These are phyloP conservation scores for Formica aserva DNA, from an alignment of 2,888 invertebrate species.

Conservation along the genomic window DNA sequence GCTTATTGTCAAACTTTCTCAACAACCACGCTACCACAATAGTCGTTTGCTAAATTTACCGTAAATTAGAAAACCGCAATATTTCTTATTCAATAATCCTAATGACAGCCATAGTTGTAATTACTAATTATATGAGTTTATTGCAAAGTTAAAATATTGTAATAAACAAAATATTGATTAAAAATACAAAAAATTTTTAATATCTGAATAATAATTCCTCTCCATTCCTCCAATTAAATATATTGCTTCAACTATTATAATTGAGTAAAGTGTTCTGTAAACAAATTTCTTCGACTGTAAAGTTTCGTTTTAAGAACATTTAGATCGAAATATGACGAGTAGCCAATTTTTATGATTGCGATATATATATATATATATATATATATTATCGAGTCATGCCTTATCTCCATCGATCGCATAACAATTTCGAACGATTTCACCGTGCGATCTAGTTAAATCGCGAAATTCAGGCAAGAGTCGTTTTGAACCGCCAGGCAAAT, in stretches of 20 bases:
- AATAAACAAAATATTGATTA: background rate
- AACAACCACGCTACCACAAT: background rate
- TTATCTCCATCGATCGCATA: background rate
- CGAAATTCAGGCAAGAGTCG: background rate
- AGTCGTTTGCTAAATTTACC: conserved; percentile 5
- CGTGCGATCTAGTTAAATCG: background rate
- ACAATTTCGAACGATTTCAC: conserved; percentile 21
- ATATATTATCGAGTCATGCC: background rate
- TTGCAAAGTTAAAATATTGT: background rate
- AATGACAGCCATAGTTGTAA: background rate
- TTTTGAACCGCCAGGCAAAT: background rate
- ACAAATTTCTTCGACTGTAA: background rate
- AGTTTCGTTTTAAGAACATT: background rate
- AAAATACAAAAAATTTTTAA: background rate
- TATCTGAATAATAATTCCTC: background rate
- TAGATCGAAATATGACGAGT: conserved; percentile 2
- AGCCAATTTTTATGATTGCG: background rate
- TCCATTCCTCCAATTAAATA: background rate
- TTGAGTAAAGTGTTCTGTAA: background rate
- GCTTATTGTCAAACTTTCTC: conserved; percentile 30
- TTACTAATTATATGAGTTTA: background rate
- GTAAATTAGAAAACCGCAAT: conserved; percentile 18
- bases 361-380: background rate
- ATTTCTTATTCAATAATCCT: conserved; percentile 8
- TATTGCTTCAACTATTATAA: background rate